Evolutionary conservation across 2,113 vertebrate species (phyloP), one percentile per base, ranked within the genome.

Genomic region (Cercocebus atys): DNA sequence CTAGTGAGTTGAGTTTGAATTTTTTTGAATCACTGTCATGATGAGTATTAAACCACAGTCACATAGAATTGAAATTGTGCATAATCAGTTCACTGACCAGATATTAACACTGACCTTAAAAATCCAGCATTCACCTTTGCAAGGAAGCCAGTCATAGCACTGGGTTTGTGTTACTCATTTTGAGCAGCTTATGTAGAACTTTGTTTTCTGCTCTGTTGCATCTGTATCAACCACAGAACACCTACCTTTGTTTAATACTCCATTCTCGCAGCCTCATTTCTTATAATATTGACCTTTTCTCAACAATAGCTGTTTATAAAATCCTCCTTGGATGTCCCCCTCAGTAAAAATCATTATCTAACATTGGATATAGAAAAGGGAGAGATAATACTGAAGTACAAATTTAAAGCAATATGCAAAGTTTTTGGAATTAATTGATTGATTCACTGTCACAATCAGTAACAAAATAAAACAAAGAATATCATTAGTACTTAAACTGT

Each of bases 401-500:
- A 93, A 94, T 90, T 76, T 52, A 97, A 94, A 45, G 61, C 38
- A 98, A 90, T 97, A 97, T 25, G 22, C 73, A 50, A 59, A 90
- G 30, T 50, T 93, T 87, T 97, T 91, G 96, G 66, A 97, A 92
- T 47, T 25, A 70, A n/a, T 80, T 97, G 55, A 97, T 61, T 97
- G 91, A 97, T 97, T 95, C 82, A 27, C 47, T 90, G 85, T 91
- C 35, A 90, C 43, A 97, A 92, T 96, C 97, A 93, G 61, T 50
- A 87, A 94, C 55, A 14, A 30, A 64, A 91, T 88, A 93, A 97
- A 97, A 95, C 50, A 94, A 68, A 98, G 35, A 73, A 27, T 32
- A 79, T 22, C 64, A 83, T 88, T 97, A 79, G 30, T 81, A 95
- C 17, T 55, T 96, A 95, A 38, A 8, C 3, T 92, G 47, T 97